Percentiles rank a stretch among this genome's conserved stretches.
Evolutionary conservation across 2,797 vertebrate species (phyloP).

Genomic region (Falco rusticolus): DNA sequence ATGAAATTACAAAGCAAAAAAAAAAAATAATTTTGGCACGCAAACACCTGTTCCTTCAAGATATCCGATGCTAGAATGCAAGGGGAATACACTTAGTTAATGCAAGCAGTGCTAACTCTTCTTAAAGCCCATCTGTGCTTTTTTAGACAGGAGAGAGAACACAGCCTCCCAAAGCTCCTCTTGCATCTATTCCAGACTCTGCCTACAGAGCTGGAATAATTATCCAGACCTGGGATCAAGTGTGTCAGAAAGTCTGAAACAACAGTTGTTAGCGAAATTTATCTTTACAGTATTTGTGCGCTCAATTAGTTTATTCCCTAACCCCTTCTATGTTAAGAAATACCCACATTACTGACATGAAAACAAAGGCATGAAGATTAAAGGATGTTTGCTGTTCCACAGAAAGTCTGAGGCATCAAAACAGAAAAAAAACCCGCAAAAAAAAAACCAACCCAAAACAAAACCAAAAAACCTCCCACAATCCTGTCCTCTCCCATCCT

Average conservation of each 20-base stretch:
- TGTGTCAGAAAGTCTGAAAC: neutral
- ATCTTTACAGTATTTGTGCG: neutral
- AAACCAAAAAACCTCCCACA: neutral
- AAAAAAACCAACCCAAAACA: too few relatives aligned
- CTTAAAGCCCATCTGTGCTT: neutral
- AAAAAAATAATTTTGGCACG: neutral
- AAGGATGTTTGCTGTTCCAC: neutral
- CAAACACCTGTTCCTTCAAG: neutral
- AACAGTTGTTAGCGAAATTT: neutral
- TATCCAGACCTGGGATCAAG: neutral
- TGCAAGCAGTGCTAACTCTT: neutral
- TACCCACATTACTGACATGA: neutral
- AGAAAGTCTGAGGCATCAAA: neutral
- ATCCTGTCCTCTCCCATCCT: too few relatives aligned
- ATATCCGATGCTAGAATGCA: neutral
- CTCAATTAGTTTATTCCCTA: neutral
- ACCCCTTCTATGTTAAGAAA: neutral
- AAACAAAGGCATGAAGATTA: neutral
- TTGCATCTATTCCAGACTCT: conserved; percentile 12
- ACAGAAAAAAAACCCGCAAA: neutral
- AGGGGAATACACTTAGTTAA: neutral
- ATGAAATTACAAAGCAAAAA: neutral
- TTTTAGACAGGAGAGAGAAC: conserved; percentile 10
- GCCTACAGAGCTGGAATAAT: conserved; percentile 22
- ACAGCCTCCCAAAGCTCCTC: neutral